Percentiles rank a stretch among this genome's conserved stretches.
Conservation (phyloP, 2,888 invertebrate species). For the Lasioglossum vierecki region DNA sequence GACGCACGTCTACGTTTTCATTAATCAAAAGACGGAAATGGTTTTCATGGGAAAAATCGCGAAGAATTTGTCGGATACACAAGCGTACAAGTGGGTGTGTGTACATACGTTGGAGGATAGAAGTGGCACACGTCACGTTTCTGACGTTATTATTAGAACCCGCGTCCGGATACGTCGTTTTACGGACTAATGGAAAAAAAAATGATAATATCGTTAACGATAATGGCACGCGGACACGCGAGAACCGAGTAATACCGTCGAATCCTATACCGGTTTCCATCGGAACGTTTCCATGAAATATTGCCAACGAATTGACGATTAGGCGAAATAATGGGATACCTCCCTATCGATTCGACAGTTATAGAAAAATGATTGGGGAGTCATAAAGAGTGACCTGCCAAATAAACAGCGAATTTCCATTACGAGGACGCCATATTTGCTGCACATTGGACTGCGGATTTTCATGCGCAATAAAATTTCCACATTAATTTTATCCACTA, state of each 20-base stretch:
- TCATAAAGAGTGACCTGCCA: too few species aligned
- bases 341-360: not conserved
- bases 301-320: not conserved
- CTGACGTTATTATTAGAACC: slow-evolving; percentile 40
- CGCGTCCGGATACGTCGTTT: slow-evolving; percentile 34
- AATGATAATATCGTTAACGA: slow-evolving; percentile 38
- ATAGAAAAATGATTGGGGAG: not conserved
- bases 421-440: not conserved
- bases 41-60: not conserved
- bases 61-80: not conserved
- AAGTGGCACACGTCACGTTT: slow-evolving; percentile 30
- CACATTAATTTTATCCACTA: too few species aligned
- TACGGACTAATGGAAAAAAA: slow-evolving; percentile 20
- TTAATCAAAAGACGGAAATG: not conserved
- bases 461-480: too few species aligned
- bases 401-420: not conserved
- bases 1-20: not conserved
- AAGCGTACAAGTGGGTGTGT: not conserved
- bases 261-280: not conserved
- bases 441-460: not conserved
- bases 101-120: slow-evolving; percentile 8
- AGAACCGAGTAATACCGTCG: slow-evolving; percentile 12
- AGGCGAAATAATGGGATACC: not conserved
- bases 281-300: not conserved
- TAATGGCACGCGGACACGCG: slow-evolving; percentile 35